A percentile compares a stretch with the other conserved stretches of the same genome.
Evolutionary conservation across 1,140 invertebrate genomes (phyloP).

Genomic region (Bombus picipes): DNA sequence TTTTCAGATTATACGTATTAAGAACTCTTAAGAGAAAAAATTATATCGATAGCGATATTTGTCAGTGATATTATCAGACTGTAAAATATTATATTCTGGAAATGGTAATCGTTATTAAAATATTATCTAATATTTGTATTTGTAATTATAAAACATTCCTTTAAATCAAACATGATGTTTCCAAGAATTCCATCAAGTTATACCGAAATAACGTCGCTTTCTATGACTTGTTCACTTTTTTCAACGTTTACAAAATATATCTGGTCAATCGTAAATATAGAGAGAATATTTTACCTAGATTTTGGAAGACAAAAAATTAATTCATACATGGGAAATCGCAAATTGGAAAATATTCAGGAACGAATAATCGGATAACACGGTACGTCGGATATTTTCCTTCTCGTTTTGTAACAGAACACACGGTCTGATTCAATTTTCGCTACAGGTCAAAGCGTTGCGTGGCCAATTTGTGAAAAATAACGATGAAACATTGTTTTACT

Average conservation of each 20-base stretch:
- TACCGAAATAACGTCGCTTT: background rate
- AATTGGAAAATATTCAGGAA: conserved; percentile 1
- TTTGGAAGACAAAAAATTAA: background rate
- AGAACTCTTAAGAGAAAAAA: no score
- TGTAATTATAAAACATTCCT: background rate
- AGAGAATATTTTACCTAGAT: background rate
- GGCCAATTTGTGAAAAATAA: conserved; percentile 60
- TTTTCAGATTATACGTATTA: no score
- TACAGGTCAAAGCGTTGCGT: conserved; percentile 16
- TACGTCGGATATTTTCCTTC: background rate
- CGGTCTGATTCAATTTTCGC: conserved; percentile 45
- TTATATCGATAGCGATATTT: no score
- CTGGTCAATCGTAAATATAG: no score
- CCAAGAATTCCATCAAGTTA: background rate
- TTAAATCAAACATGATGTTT: no score
- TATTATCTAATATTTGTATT: background rate
- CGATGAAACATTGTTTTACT: conserved; percentile 43
- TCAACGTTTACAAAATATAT: no score
- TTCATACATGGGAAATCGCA: background rate
- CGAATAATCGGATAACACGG: conserved; percentile 10
- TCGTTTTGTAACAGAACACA: background rate
- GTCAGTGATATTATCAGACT: no score
- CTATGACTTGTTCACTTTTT: no score
- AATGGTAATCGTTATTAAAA: background rate
- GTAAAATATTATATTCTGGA: no score